Conservation (phyloP, 2,797 vertebrate genomes). For the Diplodus puntazzo region DNA sequence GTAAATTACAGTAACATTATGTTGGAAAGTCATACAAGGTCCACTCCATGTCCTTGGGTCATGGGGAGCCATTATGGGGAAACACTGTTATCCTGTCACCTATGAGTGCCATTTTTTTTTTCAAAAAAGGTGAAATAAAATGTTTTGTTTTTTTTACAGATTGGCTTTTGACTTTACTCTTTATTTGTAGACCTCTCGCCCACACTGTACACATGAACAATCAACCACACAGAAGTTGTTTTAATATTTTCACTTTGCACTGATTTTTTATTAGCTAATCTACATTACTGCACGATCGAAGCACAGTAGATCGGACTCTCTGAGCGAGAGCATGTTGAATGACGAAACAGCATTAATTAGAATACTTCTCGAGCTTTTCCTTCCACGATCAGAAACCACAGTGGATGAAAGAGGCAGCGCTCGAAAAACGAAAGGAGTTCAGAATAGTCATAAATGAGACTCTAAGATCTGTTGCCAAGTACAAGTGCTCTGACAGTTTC, state of each 20-base stretch:
- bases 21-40: slow-evolving; percentile 6
- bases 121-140: slow-evolving; percentile 49
- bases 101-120: slow-evolving; percentile 47
- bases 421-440: slow-evolving; percentile 7
- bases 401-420: not conserved
- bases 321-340: slow-evolving; percentile 18
- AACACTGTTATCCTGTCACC: slow-evolving; percentile 39
- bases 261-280: slow-evolving; percentile 63
- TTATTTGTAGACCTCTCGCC: not conserved
- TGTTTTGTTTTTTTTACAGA: slow-evolving; percentile 25
- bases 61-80: slow-evolving; percentile 23
- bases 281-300: slow-evolving; percentile 53
- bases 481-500: slow-evolving; percentile 19
- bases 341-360: slow-evolving; percentile 26
- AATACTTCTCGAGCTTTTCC: slow-evolving; percentile 10
- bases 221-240: not conserved
- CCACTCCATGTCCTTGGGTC: not conserved
- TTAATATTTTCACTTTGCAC: slow-evolving; percentile 48
- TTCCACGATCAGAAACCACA: slow-evolving; percentile 29
- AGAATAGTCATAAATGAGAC: slow-evolving; percentile 10
- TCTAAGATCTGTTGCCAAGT: not conserved
- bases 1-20: not conserved
- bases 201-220: not conserved
- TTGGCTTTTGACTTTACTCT: not conserved
- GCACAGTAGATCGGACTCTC: slow-evolving; percentile 16